Evolutionary conservation across 1,140 invertebrate genomes (phyloP).

Genomic region (Atta texana): DNA sequence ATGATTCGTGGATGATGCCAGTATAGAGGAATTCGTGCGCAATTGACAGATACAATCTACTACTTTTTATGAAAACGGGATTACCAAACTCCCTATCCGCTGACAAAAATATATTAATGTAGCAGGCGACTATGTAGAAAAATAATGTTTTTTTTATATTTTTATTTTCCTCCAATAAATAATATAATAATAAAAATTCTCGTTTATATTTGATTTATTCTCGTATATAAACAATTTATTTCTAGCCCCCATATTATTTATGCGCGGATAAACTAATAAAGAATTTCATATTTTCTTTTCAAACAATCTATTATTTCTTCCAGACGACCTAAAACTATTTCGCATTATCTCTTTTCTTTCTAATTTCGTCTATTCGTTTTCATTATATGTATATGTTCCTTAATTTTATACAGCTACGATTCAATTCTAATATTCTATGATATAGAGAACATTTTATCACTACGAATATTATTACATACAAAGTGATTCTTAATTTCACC

Average conservation of each 20-base stretch:
- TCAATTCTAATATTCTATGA: constrained; percentile 19
- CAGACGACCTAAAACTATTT: background rate
- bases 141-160: too few species aligned
- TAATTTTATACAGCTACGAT: constrained; percentile 21
- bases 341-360: background rate
- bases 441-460: background rate
- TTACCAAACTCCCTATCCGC: too few species aligned
- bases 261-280: constrained; percentile 1
- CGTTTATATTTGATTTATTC: too few species aligned
- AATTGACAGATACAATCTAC: too few species aligned
- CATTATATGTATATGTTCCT: background rate
- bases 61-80: too few species aligned
- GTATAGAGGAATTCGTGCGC: too few species aligned
- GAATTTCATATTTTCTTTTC: background rate
- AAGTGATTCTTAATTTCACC: constrained; percentile 25
- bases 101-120: too few species aligned
- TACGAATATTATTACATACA: constrained; percentile 17
- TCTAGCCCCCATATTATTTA: background rate
- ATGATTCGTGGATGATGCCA: too few species aligned
- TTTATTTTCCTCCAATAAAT: too few species aligned
- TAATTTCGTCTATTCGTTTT: background rate
- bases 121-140: too few species aligned
- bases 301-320: background rate
- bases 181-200: too few species aligned
- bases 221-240: background rate